phyloP scores from a whole-genome alignment of 2,888 invertebrate species.

The Polyploca ridens region DNA sequence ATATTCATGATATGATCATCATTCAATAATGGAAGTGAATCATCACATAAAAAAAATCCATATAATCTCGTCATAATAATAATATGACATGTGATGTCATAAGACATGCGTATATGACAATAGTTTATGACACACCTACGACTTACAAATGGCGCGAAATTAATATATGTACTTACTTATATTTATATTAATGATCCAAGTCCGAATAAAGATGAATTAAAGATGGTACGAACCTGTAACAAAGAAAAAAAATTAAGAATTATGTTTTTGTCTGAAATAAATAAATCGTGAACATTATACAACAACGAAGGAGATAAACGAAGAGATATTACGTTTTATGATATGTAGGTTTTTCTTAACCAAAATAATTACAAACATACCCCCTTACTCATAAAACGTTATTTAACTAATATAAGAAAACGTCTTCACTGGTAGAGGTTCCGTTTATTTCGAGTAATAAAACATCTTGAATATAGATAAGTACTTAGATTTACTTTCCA shows the following conservation, averaged over 20 bases:
- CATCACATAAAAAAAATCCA: slow-evolving; percentile 10
- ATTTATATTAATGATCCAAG: neutral
- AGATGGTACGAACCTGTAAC: neutral
- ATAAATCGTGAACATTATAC: too few species aligned
- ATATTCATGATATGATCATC: slow-evolving; percentile 32
- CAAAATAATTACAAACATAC: too few species aligned
- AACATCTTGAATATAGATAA: too few species aligned
- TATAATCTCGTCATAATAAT: neutral
- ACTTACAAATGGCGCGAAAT: neutral
- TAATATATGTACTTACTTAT: neutral
- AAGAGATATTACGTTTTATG: too few species aligned
- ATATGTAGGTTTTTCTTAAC: too few species aligned
- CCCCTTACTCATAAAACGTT: too few species aligned
- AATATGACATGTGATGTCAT: neutral
- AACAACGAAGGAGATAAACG: too few species aligned
- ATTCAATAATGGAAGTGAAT: slow-evolving; percentile 27
- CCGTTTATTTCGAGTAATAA: too few species aligned
- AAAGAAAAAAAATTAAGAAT: neutral
- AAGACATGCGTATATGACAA: neutral
- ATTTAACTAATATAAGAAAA: too few species aligned
- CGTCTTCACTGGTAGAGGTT: too few species aligned
- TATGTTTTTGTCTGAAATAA: too few species aligned
- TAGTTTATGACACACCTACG: neutral
- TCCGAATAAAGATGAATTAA: neutral
- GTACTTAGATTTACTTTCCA: too few species aligned